These are phyloP conservation scores for Drosophila nigromelanica DNA, from an alignment of 1,140 invertebrate genomes.

Conservation along the genomic window DNA sequence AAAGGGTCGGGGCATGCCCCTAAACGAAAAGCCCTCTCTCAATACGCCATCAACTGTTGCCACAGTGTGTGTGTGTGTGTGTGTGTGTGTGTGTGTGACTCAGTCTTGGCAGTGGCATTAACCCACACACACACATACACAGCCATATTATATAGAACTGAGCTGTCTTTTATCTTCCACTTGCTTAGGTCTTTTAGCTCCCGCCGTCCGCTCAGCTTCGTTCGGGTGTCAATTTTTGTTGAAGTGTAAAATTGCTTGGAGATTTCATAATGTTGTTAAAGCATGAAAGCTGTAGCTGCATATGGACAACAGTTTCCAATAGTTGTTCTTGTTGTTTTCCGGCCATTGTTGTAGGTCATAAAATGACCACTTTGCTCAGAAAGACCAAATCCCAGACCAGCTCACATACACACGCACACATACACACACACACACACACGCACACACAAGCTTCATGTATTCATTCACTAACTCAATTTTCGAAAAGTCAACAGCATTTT, in stretches of 20 bases:
- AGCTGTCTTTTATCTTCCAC: conserved; percentile 76
- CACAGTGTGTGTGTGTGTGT: conserved; percentile 32
- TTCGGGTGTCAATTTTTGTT: conserved; percentile 75
- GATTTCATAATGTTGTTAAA: conserved; percentile 79
- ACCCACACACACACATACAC: conserved; percentile 11
- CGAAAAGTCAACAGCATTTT: conserved; percentile 22
- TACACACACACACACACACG: conserved; percentile 7
- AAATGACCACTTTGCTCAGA: conserved; percentile 60
- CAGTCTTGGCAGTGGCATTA: conserved; percentile 62
- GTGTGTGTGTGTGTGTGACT: conserved; percentile 54
- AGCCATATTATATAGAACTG: conserved; percentile 30
- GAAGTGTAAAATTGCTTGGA: conserved; percentile 80
- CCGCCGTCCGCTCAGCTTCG: not conserved
- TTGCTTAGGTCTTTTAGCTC: conserved; percentile 61
- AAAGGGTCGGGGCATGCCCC: conserved; percentile 19
- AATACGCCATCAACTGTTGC: conserved; percentile 71
- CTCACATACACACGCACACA: not conserved
- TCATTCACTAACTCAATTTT: conserved; percentile 57
- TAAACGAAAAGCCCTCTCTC: not conserved
- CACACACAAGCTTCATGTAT: not conserved
- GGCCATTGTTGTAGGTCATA: conserved; percentile 48
- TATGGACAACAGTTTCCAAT: conserved; percentile 29
- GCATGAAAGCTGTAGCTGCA: conserved; percentile 52
- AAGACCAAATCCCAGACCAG: conserved; percentile 45
- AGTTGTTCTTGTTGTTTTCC: conserved; percentile 1